A percentile compares a stretch with the other conserved stretches of the same genome.
These are phyloP conservation scores for Bradypodion pumilum DNA, from an alignment of 2,797 vertebrate genomes.

Conservation along the genomic window DNA sequence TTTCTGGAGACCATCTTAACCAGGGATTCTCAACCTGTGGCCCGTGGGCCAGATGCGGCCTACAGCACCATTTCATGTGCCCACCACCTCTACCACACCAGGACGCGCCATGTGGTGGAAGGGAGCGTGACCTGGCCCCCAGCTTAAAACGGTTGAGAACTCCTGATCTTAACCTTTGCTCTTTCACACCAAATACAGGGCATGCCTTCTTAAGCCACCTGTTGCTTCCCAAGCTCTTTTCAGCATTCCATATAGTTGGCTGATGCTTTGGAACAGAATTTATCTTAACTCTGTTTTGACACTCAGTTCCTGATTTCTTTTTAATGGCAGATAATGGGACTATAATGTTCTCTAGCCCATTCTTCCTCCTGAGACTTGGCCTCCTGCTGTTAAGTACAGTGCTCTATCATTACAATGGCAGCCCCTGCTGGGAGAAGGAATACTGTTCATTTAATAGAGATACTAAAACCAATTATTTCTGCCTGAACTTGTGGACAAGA, in stretches of 20 bases:
- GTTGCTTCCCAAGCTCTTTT: not conserved
- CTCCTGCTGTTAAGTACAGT: constrained; percentile 26
- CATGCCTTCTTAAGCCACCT: not conserved
- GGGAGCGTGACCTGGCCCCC: too few relatives aligned
- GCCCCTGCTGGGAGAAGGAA: not conserved
- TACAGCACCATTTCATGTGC: too few relatives aligned
- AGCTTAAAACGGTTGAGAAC: too few relatives aligned
- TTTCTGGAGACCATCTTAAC: constrained; percentile 3
- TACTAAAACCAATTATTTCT: constrained; percentile 30
- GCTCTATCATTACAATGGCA: constrained; percentile 28
- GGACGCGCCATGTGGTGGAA: too few relatives aligned
- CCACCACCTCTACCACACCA: too few relatives aligned
- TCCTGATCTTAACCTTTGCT: not conserved
- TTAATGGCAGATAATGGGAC: constrained; percentile 27
- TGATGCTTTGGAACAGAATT: constrained; percentile 21
- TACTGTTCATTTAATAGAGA: constrained; percentile 32
- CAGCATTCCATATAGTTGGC: not conserved
- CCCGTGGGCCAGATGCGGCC: too few relatives aligned
- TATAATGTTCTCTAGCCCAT: constrained; percentile 33
- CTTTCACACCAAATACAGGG: not conserved
- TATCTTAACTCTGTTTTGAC: constrained; percentile 37
- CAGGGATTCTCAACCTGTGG: too few relatives aligned
- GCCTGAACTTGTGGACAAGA: constrained; percentile 25
- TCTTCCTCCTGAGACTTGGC: constrained; percentile 29
- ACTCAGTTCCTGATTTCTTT: constrained; percentile 28